Percentiles rank a stretch among this genome's conserved stretches.
These are phyloP conservation scores for Lophochroa leadbeateri DNA, from an alignment of 2,113 vertebrate genomes.

Conservation along the genomic window DNA sequence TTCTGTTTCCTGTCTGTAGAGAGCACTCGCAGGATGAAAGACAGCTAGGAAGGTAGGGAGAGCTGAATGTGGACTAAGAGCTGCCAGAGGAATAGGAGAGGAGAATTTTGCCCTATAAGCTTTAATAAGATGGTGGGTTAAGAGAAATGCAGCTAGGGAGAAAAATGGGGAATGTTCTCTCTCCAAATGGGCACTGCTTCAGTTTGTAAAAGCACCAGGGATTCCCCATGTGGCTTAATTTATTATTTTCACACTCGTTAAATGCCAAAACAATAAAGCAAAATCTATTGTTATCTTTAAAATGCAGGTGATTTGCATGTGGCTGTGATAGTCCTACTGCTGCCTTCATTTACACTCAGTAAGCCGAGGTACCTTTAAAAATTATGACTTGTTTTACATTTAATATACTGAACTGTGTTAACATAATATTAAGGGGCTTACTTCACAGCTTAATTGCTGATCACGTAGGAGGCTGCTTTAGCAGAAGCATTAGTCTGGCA, in stretches of 20 bases:
- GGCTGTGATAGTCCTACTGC: conserved; percentile 49
- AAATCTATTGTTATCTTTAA: conserved; percentile 58
- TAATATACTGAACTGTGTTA: conserved; percentile 72
- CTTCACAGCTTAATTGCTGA: conserved; percentile 67
- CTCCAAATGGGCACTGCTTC: conserved; percentile 22
- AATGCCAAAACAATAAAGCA: conserved; percentile 71
- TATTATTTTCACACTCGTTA: conserved; percentile 67
- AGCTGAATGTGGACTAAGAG: conserved; percentile 47
- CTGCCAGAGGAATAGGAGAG: conserved; percentile 47
- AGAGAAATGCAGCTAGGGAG: conserved; percentile 23
- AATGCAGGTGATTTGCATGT: conserved; percentile 52
- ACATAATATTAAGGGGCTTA: conserved; percentile 70
- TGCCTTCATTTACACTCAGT: conserved; percentile 61
- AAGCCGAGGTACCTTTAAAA: conserved; percentile 36
- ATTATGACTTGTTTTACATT: conserved; percentile 60
- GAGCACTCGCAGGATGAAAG: conserved; percentile 21
- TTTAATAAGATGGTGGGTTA: conserved; percentile 41
- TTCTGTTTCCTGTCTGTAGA: conserved; percentile 21
- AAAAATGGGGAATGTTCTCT: conserved; percentile 19
- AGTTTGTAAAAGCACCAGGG: conserved; percentile 42
- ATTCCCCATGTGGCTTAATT: conserved; percentile 63
- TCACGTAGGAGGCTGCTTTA: conserved; percentile 38
- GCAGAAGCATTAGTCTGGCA: conserved; percentile 3
- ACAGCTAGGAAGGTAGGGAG: neutral
- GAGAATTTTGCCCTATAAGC: conserved; percentile 55